Base-by-base conservation (phyloP, 2,888 invertebrate genomes). In the Sacculina carcini region DNA sequence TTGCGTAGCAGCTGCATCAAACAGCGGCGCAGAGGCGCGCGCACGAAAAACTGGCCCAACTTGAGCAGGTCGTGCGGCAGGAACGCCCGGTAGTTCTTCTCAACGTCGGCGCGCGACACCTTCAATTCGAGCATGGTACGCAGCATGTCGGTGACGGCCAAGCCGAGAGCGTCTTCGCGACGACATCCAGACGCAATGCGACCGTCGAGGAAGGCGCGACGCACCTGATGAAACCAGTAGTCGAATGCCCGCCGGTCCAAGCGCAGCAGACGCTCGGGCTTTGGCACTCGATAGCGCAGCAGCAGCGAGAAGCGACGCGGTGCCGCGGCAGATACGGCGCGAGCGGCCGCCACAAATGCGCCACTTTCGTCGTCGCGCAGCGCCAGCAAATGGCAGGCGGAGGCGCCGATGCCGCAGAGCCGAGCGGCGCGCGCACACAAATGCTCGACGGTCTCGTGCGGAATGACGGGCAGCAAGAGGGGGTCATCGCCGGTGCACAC, bases 141-240 rank as follows among this genome's bases (percentile, higher is more conserved):
- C 54, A 75, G 79, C 83, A 89, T 86, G 64, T 87, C 86, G 50
- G 80, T 75, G 51, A 85, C 83, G 10, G 83, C 83, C 50, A 89
- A 68, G 0, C 89, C 89, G 51, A 86, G 69, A 2, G 85, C 70
- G 65, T 83, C 78, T 53, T 76, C 72, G 62, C 78, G 78, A 53
- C 77, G 76, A 50, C 76, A 72, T 54, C 84, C 76, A 62, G 84
- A 84, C 7, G 77, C 73, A 56, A 89, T 78, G 61, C 75, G 76
- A 61, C 79, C 80, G 51, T 78, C 74, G 53, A 83, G 71, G 44
- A 87, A 77, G 71, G 87, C 87, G 61, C 73, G 71, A 29, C 83
- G 71, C 42, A 78, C 79, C 74, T 86, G 87, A 65, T 78, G 76
- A 62, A 82, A 89, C 62, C 79, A 79, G 64, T 85, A 87, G 60